Evolutionary conservation across 2,113 vertebrate species (phyloP), one percentile per base, ranked within the genome.

Genomic region (Ornithorhynchus anatinus): DNA sequence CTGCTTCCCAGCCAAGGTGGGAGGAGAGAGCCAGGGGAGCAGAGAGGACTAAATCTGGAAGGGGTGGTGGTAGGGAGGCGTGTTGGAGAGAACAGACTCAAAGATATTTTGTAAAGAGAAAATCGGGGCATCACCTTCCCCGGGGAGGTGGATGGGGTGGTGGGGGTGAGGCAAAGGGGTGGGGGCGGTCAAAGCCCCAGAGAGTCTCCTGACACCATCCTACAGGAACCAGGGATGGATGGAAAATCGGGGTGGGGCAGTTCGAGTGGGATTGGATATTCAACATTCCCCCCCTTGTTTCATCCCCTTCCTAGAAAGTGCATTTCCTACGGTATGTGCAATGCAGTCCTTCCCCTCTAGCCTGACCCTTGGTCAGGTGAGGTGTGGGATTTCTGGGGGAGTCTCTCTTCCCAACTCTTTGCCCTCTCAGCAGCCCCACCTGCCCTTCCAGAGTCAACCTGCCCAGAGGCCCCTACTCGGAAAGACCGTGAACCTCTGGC

Each of bases 291-390:
- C 39, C 32, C 56, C 25, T 4, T 14, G n/a, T n/a, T n/a, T 25
- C 35, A 35, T 58, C 56, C 65, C 69, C 53, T 37, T 56, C 57
- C 63, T 70, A 8, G 58, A 87, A 87, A 81, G 85, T 83, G 85
- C 85, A 89, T 90, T 85, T 87, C 85, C 84, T 87, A 87, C 82
- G 81, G 81, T 79, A 81, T 90, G 90, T 91, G 89, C 88, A 88
- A 87, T 54, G 62, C 51, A 73, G 23, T 68, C 51, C 80, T 50
- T 16, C 78, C 44, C 45, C 53, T 43, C 43, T 23, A 13, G 12
- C 79, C 69, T 59, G 69, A 14, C 54, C 69, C 44, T 79, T 43
- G 64, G 53, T 39, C 32, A 19, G 42, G 47, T 20, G 4, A 23
- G 19, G 9, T 5, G 11, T 17, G 40, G 10, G 0, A 8, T 32